Percentiles rank a stretch among this genome's conserved stretches.
These are phyloP conservation scores for Albula glossodonta DNA, from an alignment of 2,113 vertebrate species.

Conservation along the genomic window DNA sequence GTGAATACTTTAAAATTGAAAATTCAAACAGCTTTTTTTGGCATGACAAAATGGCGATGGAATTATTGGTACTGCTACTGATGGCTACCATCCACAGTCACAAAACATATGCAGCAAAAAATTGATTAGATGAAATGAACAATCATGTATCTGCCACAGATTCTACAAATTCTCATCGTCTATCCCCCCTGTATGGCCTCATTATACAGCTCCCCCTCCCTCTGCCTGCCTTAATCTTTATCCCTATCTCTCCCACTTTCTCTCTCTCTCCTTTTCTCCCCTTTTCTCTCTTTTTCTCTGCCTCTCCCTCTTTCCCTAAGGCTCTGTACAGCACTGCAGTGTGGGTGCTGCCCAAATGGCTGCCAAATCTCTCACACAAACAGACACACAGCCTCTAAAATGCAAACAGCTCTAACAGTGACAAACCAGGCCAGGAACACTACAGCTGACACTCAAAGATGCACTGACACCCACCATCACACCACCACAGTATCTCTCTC, in stretches of 20 bases:
- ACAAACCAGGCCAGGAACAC: not conserved
- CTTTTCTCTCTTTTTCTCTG: not conserved
- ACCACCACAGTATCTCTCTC: not conserved
- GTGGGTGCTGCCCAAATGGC: constrained; percentile 17
- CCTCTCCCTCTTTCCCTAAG: not conserved
- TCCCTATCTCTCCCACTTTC: not conserved
- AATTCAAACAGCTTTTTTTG: not conserved
- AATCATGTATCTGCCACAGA: not conserved
- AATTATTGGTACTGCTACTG: not conserved
- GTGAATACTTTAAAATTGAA: not conserved
- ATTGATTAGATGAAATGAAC: not conserved
- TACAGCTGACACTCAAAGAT: not conserved
- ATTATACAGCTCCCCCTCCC: not conserved
- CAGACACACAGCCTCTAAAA: not conserved
- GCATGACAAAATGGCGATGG: not conserved
- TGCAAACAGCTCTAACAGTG: not conserved
- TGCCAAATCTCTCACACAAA: constrained; percentile 4
- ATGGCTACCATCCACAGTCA: too few species aligned
- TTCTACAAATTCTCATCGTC: not conserved
- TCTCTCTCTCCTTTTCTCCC: not conserved
- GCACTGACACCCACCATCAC: not conserved
- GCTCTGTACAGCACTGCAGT: constrained; percentile 1
- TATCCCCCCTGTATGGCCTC: not conserved
- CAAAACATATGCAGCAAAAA: not conserved
- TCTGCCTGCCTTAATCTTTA: not conserved